A percentile compares a stretch with the other conserved stretches of the same genome.
Conservation (phyloP, 2,797 vertebrate species). For the Rhadinocentrus ornatus region DNA sequence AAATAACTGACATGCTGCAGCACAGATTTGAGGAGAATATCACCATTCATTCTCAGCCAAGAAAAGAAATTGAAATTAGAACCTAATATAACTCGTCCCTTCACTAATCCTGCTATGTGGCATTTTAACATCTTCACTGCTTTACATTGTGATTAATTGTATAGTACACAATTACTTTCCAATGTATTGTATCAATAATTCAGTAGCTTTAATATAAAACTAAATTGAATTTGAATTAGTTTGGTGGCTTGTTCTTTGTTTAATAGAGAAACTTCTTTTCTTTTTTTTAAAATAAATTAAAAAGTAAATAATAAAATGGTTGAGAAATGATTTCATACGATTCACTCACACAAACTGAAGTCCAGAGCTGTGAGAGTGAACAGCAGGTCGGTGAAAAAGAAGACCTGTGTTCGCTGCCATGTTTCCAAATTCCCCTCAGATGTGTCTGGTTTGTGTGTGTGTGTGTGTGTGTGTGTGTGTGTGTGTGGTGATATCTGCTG, state of each 20-base stretch:
- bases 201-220: neutral
- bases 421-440: slow-evolving; percentile 70
- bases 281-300: neutral
- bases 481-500: slow-evolving; percentile 47
- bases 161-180: neutral
- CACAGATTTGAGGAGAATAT: slow-evolving; percentile 22
- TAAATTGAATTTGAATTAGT: neutral
- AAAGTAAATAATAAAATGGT: neutral
- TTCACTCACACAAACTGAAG: slow-evolving; percentile 55
- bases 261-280: neutral
- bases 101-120: slow-evolving; percentile 9
- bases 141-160: slow-evolving; percentile 6
- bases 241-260: neutral
- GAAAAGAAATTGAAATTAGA: neutral
- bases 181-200: slow-evolving; percentile 15
- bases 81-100: neutral
- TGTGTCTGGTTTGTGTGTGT: slow-evolving; percentile 24
- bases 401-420: slow-evolving; percentile 66
- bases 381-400: slow-evolving; percentile 69
- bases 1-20: slow-evolving; percentile 25
- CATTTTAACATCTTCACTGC: slow-evolving; percentile 11
- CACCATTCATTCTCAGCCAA: slow-evolving; percentile 8
- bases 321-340: slow-evolving; percentile 42
- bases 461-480: neutral
- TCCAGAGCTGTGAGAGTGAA: slow-evolving; percentile 66